Base-by-base conservation (phyloP, 2,113 vertebrate genomes). In the Cheilinus undulatus region DNA sequence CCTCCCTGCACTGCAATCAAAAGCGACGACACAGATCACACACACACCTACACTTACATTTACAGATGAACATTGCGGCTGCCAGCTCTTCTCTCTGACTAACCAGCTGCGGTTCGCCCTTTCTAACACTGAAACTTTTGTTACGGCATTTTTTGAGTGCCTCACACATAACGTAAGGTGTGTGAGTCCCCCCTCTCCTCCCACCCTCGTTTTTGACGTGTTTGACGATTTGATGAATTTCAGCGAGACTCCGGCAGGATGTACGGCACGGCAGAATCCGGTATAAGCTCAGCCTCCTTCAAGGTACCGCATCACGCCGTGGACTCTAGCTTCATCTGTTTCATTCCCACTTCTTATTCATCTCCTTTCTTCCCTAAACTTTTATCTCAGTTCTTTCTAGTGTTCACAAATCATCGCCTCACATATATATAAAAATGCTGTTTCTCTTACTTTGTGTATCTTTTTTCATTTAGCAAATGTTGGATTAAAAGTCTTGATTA, bases 201-300 rank as follows among this genome's bases (percentile, higher is more conserved):
- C 22, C 23, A 63, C 68, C 52, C 50, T 77, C 88, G 76, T 89
- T 24, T 45, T 89, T 90, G 90, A 92, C 76, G 36, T 45, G 42
- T 86, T 72, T 93, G 86, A 91, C 78, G 80, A 90, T 92, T 92
- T 92, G 86, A 89, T 94, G 92, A 94, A 91, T 94, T 93, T 83
- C 94, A 94, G 94, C 94, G 93, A 90, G 93, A 94, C 86, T 90
- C 88, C 89, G 80, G 92, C 89, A 94, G 93, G 68, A 89, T 90
- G 92, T 94, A 93, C 89, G 93, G 94, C 89, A 92, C 92, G 86
- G 91, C 93, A 94, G 94, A 94, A 94, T 94, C 93, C 93, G 92
- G 93, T 94, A 94, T 94, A 94, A 94, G 94, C 92, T 94, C 94
- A 88, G 94, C 94, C 86, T 94, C 94, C 78, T 94, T 94, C 93